Evolutionary conservation across 2,797 vertebrate species (phyloP), one percentile per base, ranked within the genome.

Genomic region (Falco novaeseelandiae): DNA sequence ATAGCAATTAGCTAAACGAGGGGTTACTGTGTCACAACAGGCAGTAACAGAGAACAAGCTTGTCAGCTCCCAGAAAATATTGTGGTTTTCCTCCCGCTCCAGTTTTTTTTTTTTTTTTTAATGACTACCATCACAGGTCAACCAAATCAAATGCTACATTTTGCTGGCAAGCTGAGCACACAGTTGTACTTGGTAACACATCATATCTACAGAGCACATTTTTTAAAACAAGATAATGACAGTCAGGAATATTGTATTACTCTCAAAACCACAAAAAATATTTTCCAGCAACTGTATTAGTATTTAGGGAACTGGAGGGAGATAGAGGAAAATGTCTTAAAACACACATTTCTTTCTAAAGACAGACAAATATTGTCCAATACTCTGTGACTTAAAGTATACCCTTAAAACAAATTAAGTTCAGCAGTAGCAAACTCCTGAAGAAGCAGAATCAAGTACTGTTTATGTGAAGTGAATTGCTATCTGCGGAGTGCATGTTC

Each of bases 11-110:
- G 72, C 49, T 72, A 67, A 89, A 94, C 93, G 94, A 93, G 62
- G 34, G 61, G 81, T 89, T 87, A 65, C 59, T 62, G 32, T 90
- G 84, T 89, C 79, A 94, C 90, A 92, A 90, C 79, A 74, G 19
- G 32, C 34, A 91, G 61, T 81, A 88, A 76, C 89, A 95, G 80
- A 89, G 83, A 96, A 95, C 42, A 88, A 87, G 40, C 61, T 63
- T 1, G 0, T 66, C 71, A 85, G 74, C 49, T 94, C 70, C 48
- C 63, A 87, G 71, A 62, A 95, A 85, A 51, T n/a, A 27, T 51
- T 85, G 59, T 67, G 59, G 34, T 52, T 90, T 92, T 85, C 74
- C 65, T 92, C 80, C 69, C 38, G 72, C 34, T 69, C 20, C 40
- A 83, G 29, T 16, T 36, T 38, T 38, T 38, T 5, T 25, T 25